Conservation (phyloP, 2,797 vertebrate species). For the Cossypha heuglini region DNA sequence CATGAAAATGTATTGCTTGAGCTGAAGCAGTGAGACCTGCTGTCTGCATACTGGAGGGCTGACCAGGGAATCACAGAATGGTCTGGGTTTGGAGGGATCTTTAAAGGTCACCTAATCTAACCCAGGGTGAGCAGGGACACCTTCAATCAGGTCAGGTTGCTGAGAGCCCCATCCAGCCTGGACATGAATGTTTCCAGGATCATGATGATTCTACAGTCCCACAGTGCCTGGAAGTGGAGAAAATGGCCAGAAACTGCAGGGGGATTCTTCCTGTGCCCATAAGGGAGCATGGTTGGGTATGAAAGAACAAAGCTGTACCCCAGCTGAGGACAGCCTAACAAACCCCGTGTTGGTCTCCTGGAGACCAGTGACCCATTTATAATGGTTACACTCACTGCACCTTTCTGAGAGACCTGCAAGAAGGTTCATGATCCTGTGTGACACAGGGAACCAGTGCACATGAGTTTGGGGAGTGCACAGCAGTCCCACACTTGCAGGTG, state of each 20-base stretch:
- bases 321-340: neutral
- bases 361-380: neutral
- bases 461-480: neutral
- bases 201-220: neutral
- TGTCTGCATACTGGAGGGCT: neutral
- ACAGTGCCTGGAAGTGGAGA: neutral
- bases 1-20: neutral
- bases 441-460: neutral
- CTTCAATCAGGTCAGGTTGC: neutral
- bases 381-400: neutral
- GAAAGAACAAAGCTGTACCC: neutral
- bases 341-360: neutral
- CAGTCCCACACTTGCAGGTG: neutral
- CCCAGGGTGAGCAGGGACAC: neutral
- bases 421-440: neutral
- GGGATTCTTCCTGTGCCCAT: neutral
- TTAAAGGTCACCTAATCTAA: neutral
- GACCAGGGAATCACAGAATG: neutral
- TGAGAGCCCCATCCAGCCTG: neutral
- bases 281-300: accelerated
- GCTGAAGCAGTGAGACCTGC: neutral
- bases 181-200: neutral
- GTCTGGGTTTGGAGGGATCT: neutral
- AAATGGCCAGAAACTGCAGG: neutral
- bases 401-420: neutral